Evolutionary conservation across 2,888 invertebrate species (phyloP).

Genomic region (Prenolepis imparis): DNA sequence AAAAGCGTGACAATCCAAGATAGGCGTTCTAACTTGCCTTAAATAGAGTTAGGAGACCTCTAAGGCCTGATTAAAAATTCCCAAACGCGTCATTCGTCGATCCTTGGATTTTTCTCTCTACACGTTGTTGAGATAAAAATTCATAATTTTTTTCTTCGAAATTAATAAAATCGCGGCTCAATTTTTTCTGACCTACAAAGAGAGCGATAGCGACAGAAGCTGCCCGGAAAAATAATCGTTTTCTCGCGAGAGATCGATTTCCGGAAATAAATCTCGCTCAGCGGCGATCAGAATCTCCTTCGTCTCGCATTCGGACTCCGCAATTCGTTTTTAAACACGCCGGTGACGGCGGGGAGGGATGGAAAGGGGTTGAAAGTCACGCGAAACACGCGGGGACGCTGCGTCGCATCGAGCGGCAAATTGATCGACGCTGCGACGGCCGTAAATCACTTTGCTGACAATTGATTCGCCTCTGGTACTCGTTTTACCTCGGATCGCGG

Average conservation of each 20-base stretch:
- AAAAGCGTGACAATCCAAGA: not conserved
- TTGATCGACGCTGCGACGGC: conserved; percentile 72
- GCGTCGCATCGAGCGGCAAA: conserved; percentile 64
- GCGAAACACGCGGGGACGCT: conserved; percentile 43
- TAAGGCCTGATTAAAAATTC: not conserved
- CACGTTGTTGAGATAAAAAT: not conserved
- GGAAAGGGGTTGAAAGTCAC: conserved; percentile 1
- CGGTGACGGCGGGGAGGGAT: not conserved
- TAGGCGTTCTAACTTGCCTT: not conserved
- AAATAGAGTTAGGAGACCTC: not conserved
- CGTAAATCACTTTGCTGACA: conserved; percentile 76
- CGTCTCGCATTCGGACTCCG: conserved; percentile 23
- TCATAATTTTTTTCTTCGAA: not conserved
- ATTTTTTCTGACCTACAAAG: not conserved
- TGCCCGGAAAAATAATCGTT: conserved; percentile 5
- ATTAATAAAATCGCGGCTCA: not conserved
- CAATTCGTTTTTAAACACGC: conserved; percentile 40
- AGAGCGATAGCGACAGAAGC: conserved; percentile 10
- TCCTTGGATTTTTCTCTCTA: not conserved
- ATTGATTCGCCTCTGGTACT: conserved; percentile 69
- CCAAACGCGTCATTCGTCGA: not conserved
- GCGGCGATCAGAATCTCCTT: conserved; percentile 19
- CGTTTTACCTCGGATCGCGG: conserved; percentile 48
- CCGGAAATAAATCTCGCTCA: conserved; percentile 24
- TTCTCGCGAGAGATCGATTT: conserved; percentile 20